These are phyloP conservation scores for Pogoniulus pusillus DNA, from an alignment of 2,797 vertebrate species.

Conservation along the genomic window DNA sequence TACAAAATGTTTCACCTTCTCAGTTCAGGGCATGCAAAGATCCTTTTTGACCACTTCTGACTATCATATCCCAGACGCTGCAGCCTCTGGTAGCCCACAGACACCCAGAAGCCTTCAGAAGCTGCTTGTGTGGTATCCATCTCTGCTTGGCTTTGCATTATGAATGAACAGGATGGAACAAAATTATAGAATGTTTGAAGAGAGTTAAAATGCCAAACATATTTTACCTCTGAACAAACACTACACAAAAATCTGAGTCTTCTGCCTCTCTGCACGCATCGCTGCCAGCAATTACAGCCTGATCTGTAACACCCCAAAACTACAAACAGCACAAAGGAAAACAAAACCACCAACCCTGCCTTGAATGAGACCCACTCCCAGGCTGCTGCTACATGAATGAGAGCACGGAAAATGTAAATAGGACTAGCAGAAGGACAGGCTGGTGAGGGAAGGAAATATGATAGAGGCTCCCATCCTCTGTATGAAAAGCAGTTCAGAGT, in stretches of 20 bases:
- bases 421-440: neutral
- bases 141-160: neutral
- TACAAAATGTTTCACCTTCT: fast-evolving
- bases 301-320: slow-evolving; percentile 27
- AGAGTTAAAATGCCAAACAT: slow-evolving; percentile 63
- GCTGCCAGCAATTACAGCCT: slow-evolving; percentile 58
- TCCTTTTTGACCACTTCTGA: neutral
- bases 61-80: neutral
- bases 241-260: slow-evolving; percentile 54
- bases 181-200: slow-evolving; percentile 45
- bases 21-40: neutral
- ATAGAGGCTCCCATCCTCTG: neutral
- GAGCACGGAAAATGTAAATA: slow-evolving; percentile 33
- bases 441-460: neutral
- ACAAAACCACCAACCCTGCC: neutral
- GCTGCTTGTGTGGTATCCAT: neutral
- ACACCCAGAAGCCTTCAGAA: neutral
- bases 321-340: neutral
- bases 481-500: neutral
- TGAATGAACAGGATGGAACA: slow-evolving; percentile 37
- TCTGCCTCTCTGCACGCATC: slow-evolving; percentile 37
- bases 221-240: slow-evolving; percentile 35
- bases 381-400: neutral
- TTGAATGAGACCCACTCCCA: neutral
- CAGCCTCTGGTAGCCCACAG: neutral